Evolutionary conservation across 2,797 vertebrate genomes (phyloP).

Genomic region (Parauchenoglanis punctatus): DNA sequence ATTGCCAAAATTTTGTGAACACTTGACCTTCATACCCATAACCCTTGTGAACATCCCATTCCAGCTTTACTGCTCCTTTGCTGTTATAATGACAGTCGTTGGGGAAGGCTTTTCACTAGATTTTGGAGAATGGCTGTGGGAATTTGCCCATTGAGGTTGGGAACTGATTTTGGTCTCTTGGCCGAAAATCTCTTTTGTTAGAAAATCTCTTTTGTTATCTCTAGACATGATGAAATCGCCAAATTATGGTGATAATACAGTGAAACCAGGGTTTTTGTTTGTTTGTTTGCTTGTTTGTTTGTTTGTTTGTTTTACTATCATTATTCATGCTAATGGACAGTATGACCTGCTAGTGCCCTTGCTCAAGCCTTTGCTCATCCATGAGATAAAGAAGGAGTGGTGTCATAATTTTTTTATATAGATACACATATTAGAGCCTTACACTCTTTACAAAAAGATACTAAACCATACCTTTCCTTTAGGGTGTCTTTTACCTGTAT

Average conservation of each 20-base stretch:
- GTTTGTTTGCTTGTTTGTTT: neutral
- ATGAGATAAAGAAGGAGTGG: neutral
- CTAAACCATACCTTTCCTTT: no score
- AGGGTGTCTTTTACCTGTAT: no score
- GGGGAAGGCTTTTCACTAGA: neutral
- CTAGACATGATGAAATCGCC: no score
- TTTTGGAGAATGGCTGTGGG: no score
- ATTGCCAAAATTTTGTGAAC: neutral
- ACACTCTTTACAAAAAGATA: no score
- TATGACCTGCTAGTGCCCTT: neutral
- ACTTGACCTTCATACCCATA: neutral
- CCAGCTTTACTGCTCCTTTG: neutral
- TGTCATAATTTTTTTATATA: neutral
- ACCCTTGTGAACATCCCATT: neutral
- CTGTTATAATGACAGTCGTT: neutral
- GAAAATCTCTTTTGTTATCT: no score
- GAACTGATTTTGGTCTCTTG: neutral
- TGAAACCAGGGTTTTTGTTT: neutral
- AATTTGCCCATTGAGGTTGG: neutral
- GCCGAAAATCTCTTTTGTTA: no score
- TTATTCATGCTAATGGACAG: neutral
- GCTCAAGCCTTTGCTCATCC: neutral
- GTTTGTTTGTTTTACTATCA: neutral
- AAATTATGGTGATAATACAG: neutral
- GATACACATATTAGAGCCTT: neutral